Evolutionary conservation across 2,888 invertebrate genomes (phyloP).

Genomic region (Allolobophora icterica): DNA sequence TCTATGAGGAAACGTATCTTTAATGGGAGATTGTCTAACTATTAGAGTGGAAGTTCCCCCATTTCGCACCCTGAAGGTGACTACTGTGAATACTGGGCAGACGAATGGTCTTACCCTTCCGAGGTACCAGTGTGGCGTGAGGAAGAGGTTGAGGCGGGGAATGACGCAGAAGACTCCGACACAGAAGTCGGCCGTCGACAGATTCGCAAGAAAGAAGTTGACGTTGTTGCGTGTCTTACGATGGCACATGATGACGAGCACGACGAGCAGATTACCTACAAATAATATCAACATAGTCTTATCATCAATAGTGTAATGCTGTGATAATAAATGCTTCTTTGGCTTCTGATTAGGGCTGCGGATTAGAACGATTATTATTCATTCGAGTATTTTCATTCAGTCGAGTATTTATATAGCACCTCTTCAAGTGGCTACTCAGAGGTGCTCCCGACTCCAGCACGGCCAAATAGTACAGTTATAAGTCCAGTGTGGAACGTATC

Average conservation of each 20-base stretch:
- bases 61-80: neutral
- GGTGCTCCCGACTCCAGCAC: too few relatives aligned
- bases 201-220: conserved; percentile 88
- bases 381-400: too few relatives aligned
- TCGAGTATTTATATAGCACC: too few relatives aligned
- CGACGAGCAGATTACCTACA: conserved; percentile 83
- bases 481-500: too few relatives aligned
- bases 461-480: too few relatives aligned
- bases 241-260: conserved; percentile 83
- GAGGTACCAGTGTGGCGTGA: conserved; percentile 42
- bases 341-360: neutral
- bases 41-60: neutral
- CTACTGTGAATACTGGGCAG: neutral
- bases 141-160: conserved; percentile 74
- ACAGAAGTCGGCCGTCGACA: conserved; percentile 87
- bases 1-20: too few relatives aligned
- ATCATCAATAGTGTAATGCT: neutral
- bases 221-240: conserved; percentile 84
- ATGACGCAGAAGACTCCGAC: conserved; percentile 91
- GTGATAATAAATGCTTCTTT: neutral
- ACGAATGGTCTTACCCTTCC: conserved; percentile 41
- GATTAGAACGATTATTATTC: too few relatives aligned
- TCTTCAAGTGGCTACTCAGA: too few relatives aligned
- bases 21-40: neutral
- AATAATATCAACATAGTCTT: neutral